Base-by-base conservation (phyloP, 2,797 vertebrate genomes). In the Tragopan temminckii region DNA sequence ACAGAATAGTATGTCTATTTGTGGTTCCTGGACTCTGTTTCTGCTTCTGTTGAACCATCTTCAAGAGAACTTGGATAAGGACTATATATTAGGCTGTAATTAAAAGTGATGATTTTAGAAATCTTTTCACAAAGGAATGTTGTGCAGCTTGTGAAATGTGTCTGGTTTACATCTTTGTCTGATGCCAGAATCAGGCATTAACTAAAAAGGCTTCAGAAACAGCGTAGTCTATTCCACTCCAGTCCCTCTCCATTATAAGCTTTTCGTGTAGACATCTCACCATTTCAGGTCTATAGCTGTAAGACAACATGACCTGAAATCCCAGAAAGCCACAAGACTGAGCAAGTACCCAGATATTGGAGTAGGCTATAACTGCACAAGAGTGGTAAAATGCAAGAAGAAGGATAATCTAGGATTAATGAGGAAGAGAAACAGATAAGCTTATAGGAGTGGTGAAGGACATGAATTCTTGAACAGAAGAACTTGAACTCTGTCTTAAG, bases 1-100 rank as follows among this genome's bases (percentile, higher is more conserved):
- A 64, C 36, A 36, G 68, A 85, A 86, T 4, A 24, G 29, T 72
- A 91, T 80, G n/a, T 74, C 76, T 88, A 63, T 89, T 88, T 80
- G 27, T 24, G 35, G 25, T 64, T 77, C 31, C 55, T 75, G 40
- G 17, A 62, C 8, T 38, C 48, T 45, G 9, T 36, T 70, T 67
- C 66, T 67, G 4, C 25, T 90, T 87, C 63, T 62, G 13, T 9
- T 35, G 35, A 90, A 79, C 17, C 7, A 9, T 23, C 29, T 77
- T 77, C 16, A 53, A 67, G 35, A 38, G 12, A 92, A 57, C 43
- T 52, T 31, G 35, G 17, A 86, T 43, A 86, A 92, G 46, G 13
- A 33, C 58, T 67, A 85, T 87, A 42, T 53, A 69, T 19, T 35
- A 77, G 53, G 25, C 23, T 62, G 53, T n/a, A 72, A 17, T 3